These are phyloP conservation scores for Ataeniobius toweri DNA, from an alignment of 2,797 vertebrate species.

Conservation along the genomic window DNA sequence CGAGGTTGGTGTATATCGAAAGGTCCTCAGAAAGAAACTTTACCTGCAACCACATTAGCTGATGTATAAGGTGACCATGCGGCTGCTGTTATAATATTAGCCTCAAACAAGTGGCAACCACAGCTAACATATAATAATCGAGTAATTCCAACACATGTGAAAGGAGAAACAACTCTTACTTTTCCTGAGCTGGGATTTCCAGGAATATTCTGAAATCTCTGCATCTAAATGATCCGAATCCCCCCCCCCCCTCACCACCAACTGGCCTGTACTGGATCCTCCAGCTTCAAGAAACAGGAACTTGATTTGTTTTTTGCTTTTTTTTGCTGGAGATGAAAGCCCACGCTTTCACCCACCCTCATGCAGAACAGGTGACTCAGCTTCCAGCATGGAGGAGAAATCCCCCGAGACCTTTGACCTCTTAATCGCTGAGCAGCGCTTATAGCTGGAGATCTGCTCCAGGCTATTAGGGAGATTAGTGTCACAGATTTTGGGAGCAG, in stretches of 20 bases:
- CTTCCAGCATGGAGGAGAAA: constrained; percentile 68
- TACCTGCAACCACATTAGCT: constrained; percentile 8
- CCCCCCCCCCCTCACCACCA: neutral
- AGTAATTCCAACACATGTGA: constrained; percentile 4
- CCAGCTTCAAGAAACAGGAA: constrained; percentile 17
- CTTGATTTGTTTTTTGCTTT: constrained; percentile 14
- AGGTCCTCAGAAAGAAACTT: constrained; percentile 1
- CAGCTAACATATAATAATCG: constrained; percentile 25
- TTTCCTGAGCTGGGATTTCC: neutral
- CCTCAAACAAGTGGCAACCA: constrained; percentile 8
- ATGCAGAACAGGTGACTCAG: constrained; percentile 78
- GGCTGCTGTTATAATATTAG: constrained; percentile 30
- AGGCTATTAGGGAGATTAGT: constrained; percentile 76
- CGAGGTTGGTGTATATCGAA: neutral
- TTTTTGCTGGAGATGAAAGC: constrained; percentile 50
- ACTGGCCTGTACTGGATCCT: constrained; percentile 22
- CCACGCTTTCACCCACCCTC: constrained; percentile 22
- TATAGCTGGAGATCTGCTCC: constrained; percentile 76
- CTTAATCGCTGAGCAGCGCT: constrained; percentile 74
- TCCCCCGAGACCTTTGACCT: constrained; percentile 75
- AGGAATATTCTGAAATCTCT: neutral
- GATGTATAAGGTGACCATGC: constrained; percentile 8
- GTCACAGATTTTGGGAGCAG: constrained; percentile 72
- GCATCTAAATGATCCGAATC: constrained; percentile 18
- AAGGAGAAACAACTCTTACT: neutral